Percentiles rank a stretch among this genome's conserved stretches.
Conservation (phyloP, 2,113 vertebrate genomes). For the Tinamus guttatus region DNA sequence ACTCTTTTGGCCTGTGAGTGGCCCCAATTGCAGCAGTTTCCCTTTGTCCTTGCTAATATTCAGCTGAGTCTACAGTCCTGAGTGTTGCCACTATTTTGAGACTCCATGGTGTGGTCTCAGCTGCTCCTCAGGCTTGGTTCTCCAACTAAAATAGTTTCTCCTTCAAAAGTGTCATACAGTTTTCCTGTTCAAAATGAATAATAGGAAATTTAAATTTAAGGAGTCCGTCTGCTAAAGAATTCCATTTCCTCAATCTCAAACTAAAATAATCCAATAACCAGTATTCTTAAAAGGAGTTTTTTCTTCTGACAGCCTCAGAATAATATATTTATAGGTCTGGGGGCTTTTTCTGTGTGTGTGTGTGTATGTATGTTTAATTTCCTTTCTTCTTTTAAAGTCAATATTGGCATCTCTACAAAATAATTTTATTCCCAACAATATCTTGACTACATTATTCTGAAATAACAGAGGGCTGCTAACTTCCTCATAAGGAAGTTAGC, state of each 20-base stretch:
- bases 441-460: slow-evolving; percentile 47
- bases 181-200: not conserved
- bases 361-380: not conserved
- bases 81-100: not conserved
- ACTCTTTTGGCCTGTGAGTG: not conserved
- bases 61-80: not conserved
- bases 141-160: not conserved
- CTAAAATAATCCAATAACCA: not conserved
- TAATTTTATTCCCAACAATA: slow-evolving; percentile 48
- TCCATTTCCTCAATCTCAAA: not conserved
- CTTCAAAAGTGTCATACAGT: not conserved
- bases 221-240: not conserved
- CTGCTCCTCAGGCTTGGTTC: not conserved
- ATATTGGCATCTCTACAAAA: not conserved
- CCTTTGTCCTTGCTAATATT: not conserved
- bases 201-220: not conserved
- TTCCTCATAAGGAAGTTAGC: slow-evolving; percentile 4
- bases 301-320: not conserved
- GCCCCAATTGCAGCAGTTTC: not conserved
- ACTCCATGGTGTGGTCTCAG: not conserved
- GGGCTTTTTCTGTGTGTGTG: not conserved
- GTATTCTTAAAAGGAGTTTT: not conserved
- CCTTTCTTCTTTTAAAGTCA: not conserved
- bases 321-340: not conserved
- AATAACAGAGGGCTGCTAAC: slow-evolving; percentile 38